phyloP scores from a whole-genome alignment of 1,140 invertebrate genomes.

The Hermetia illucens region DNA sequence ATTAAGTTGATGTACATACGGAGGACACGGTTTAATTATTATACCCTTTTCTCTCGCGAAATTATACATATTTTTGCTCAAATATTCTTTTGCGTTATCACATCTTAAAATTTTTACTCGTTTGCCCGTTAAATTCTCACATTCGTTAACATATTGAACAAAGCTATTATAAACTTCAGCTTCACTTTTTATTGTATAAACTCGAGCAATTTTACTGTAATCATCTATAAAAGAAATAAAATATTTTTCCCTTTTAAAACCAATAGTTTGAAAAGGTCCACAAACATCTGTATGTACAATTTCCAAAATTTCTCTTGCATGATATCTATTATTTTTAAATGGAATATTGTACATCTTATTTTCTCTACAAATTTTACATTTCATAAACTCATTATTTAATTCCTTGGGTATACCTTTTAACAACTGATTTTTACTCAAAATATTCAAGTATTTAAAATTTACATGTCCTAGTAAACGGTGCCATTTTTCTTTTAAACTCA shows the following conservation, averaged over 20 bases:
- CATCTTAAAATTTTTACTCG: slow-evolving; percentile 12
- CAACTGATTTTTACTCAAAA: too few species aligned
- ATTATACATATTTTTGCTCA: slow-evolving; percentile 7
- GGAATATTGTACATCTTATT: slow-evolving; percentile 22
- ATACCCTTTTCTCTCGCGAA: slow-evolving; percentile 8
- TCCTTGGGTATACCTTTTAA: slow-evolving; percentile 9
- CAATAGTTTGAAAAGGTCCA: slow-evolving; percentile 14
- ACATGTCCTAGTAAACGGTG: slow-evolving; percentile 14
- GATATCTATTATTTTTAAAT: slow-evolving; percentile 27
- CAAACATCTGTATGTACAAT: slow-evolving; percentile 15
- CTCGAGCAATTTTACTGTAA: slow-evolving; percentile 8
- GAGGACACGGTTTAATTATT: slow-evolving; percentile 9
- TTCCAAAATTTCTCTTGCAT: slow-evolving; percentile 13
- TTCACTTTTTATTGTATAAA: slow-evolving; percentile 17
- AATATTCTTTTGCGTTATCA: slow-evolving; percentile 14
- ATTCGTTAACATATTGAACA: slow-evolving; percentile 3
- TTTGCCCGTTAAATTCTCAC: slow-evolving; percentile 2
- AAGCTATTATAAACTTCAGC: slow-evolving; percentile 11
- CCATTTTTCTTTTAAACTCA: slow-evolving; percentile 16
- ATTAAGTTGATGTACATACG: slow-evolving; percentile 30
- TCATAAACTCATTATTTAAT: slow-evolving; percentile 11
- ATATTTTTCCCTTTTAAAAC: slow-evolving; percentile 19
- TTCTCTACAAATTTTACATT: slow-evolving; percentile 14
- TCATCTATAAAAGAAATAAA: slow-evolving; percentile 27
- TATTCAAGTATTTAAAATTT: slow-evolving; percentile 11